Evolutionary conservation across 2,797 vertebrate species (phyloP).

Genomic region (Semotilus atromaculatus): DNA sequence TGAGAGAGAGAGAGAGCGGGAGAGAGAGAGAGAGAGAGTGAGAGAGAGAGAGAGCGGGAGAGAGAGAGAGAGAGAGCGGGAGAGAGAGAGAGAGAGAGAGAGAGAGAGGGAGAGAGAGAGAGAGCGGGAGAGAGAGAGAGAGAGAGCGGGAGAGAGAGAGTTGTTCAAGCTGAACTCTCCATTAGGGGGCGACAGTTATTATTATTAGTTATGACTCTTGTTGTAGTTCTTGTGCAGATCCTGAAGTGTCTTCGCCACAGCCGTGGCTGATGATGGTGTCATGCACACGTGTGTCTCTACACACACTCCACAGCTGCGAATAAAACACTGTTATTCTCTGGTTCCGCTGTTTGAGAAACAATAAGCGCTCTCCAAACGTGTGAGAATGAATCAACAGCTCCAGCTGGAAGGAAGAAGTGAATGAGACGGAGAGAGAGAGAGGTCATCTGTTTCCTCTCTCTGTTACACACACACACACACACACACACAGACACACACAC

Average conservation of each 20-base stretch:
- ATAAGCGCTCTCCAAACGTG: conserved; percentile 34
- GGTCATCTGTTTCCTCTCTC: conserved; percentile 91
- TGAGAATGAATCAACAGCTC: conserved; percentile 43
- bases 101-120: not conserved
- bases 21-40: no score
- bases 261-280: not conserved
- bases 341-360: conserved; percentile 47
- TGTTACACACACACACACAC: conserved; percentile 65
- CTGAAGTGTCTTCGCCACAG: not conserved
- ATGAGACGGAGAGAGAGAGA: conserved; percentile 60
- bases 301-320: conserved; percentile 48
- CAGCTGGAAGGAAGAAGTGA: conserved; percentile 51
- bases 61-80: no score
- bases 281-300: conserved; percentile 28
- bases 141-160: not conserved
- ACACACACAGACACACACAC: conserved; percentile 55
- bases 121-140: no score
- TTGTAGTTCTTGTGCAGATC: not conserved
- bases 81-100: no score
- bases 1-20: no score
- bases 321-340: conserved; percentile 42
- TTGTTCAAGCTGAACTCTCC: not conserved
- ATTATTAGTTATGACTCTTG: no score
- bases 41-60: no score
- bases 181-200: not conserved